phyloP scores from a whole-genome alignment of 2,888 invertebrate genomes.

The Noctua fimbriata region DNA sequence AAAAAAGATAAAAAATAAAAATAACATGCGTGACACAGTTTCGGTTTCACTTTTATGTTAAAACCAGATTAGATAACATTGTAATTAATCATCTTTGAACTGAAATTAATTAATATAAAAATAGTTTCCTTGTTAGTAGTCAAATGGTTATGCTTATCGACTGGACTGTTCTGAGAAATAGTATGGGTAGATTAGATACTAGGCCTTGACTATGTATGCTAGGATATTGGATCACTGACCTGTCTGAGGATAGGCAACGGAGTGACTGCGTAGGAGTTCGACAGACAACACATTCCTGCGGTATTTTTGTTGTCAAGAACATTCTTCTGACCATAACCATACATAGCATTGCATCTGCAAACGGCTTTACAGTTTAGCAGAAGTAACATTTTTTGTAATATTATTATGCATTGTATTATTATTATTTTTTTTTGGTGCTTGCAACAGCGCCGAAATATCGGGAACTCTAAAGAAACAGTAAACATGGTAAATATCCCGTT shows the following conservation, averaged over 20 bases:
- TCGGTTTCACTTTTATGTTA: conserved; percentile 30
- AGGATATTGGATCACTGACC: background rate
- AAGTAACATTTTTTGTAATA: too few relatives aligned
- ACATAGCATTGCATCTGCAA: too few relatives aligned
- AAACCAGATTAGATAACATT: conserved; percentile 53
- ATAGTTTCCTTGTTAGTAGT: background rate
- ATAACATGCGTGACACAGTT: conserved; percentile 60
- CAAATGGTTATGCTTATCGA: background rate
- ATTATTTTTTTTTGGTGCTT: too few relatives aligned
- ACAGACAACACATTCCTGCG: too few relatives aligned
- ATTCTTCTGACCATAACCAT: background rate
- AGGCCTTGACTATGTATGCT: background rate
- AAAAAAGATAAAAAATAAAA: conserved; percentile 48
- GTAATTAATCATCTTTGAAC: conserved; percentile 35
- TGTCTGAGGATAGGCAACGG: background rate
- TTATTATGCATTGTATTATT: too few relatives aligned
- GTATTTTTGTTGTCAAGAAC: background rate
- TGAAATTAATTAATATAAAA: background rate
- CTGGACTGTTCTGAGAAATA: background rate
- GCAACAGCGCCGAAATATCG: too few relatives aligned
- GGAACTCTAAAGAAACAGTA: too few relatives aligned
- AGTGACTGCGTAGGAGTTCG: background rate
- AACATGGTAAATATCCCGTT: too few relatives aligned
- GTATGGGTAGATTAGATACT: background rate
- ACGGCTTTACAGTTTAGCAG: too few relatives aligned